Evolutionary conservation across 2,888 invertebrate genomes (phyloP), one percentile per base, ranked within the genome.

Genomic region (Dusona sp.): DNA sequence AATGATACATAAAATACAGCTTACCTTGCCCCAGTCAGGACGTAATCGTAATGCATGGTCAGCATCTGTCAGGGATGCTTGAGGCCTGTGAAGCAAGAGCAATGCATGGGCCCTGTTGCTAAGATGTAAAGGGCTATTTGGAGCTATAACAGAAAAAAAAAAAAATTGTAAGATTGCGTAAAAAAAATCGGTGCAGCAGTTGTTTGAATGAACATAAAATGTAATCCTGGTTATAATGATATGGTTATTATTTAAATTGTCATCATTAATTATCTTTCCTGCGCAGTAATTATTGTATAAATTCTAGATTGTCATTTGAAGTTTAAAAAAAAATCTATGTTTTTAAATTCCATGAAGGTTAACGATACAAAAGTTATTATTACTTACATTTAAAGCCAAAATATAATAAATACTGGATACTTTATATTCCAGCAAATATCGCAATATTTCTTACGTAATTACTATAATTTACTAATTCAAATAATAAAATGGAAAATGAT

Each of bases 11-110:
- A 38, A 61, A 72, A 81, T 48, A 54, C 45, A 67, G 83, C 93
- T 94, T 93, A 96, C 97, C 95, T 97, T 97, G 87, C 96, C 95
- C 95, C 97, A 97, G 88, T 96, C 95, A 72, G 97, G 96, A 88
- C 96, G 95, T 81, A 95, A 92, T 89, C 95, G 95, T 75, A 96
- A 94, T 38, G 96, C 96, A 88, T 95, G 95, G 90, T 96, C 96
- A 86, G 97, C 96, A 93, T 97, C 97, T 80, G 95, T 95, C 85
- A 97, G 94, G 36, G 97, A 96, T 89, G 96, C 96, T 91, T 95
- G 95, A 90, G 95, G 95, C 90, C 95, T 94, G 89, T 95, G 96
- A 89, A 96, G 93, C 87, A 95, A 95, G 84, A 96, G 95, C 87
- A 96, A 94, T 64, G 96, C 96, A 92, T 96, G 96, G 29, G 96